These are phyloP conservation scores for Corynorhinus townsendii DNA, from an alignment of 2,113 vertebrate genomes.

Conservation along the genomic window DNA sequence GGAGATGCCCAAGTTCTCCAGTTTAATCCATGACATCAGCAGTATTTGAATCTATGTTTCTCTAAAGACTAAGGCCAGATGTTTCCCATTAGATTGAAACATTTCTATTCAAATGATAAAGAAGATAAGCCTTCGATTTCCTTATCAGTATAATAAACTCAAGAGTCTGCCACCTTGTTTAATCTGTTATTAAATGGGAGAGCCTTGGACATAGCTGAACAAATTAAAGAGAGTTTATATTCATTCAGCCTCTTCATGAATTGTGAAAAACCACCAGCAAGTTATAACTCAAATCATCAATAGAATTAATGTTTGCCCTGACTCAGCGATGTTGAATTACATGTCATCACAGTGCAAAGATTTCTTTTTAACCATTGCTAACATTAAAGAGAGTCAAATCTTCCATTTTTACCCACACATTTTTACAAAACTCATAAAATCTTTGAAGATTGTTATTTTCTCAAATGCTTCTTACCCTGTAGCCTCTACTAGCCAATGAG, in stretches of 20 bases:
- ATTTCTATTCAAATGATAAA: not conserved
- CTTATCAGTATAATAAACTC: not conserved
- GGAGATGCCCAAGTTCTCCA: not conserved
- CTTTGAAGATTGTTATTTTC: constrained; percentile 8
- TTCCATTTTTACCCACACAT: not conserved
- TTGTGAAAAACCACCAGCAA: not conserved
- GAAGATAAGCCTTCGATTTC: not conserved
- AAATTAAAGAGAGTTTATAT: not conserved
- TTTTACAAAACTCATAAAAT: constrained; percentile 7
- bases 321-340: not conserved
- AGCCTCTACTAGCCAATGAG: not conserved
- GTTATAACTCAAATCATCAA: not conserved
- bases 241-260: not conserved
- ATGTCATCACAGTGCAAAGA: not conserved
- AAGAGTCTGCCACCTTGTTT: not conserved
- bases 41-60: not conserved
- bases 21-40: not conserved
- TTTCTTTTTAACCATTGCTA: not conserved
- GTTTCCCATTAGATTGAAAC: not conserved
- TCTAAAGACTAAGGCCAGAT: not conserved
- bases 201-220: not conserved
- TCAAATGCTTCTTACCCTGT: not conserved
- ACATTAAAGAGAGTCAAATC: not conserved
- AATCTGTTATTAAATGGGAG: not conserved
- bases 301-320: not conserved